Conservation (phyloP, 1,140 invertebrate species). For the Drosophila teissieri region DNA sequence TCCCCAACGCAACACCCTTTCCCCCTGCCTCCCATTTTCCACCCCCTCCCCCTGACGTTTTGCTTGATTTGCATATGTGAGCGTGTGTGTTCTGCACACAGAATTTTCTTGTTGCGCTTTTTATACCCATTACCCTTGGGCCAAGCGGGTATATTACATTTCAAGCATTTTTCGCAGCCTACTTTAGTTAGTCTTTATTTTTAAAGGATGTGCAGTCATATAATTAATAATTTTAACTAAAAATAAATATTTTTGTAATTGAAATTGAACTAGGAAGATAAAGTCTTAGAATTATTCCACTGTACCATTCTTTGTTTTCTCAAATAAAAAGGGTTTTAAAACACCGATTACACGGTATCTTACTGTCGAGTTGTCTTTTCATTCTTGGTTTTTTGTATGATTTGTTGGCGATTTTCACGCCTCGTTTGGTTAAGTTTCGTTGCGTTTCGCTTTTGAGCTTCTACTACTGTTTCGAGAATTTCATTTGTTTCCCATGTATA, state of each 20-base stretch:
- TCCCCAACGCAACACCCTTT: neutral
- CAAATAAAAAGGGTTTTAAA: too few relatives aligned
- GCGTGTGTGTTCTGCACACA: conserved; percentile 36
- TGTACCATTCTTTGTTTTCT: too few relatives aligned
- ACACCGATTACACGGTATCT: neutral
- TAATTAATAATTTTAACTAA: too few relatives aligned
- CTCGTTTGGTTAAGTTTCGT: conserved; percentile 69
- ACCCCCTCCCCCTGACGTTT: conserved; percentile 34
- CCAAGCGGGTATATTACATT: neutral
- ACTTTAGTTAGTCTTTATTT: too few relatives aligned
- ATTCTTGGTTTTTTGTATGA: conserved; percentile 46
- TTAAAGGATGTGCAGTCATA: neutral
- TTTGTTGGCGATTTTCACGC: conserved; percentile 81
- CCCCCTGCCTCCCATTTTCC: neutral
- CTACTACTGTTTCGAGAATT: conserved; percentile 52
- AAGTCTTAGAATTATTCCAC: too few relatives aligned
- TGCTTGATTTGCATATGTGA: conserved; percentile 72
- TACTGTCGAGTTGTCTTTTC: neutral
- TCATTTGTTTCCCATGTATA: conserved; percentile 51
- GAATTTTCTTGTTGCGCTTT: conserved; percentile 75
- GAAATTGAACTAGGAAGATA: too few relatives aligned
- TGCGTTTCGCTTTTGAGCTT: conserved; percentile 57
- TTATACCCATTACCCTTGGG: conserved; percentile 18
- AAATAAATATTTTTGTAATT: too few relatives aligned
- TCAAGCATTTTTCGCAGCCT: neutral